A percentile compares a stretch with the other conserved stretches of the same genome.
phyloP scores from a whole-genome alignment of 1,140 invertebrate species.

The Drosophila athabasca region DNA sequence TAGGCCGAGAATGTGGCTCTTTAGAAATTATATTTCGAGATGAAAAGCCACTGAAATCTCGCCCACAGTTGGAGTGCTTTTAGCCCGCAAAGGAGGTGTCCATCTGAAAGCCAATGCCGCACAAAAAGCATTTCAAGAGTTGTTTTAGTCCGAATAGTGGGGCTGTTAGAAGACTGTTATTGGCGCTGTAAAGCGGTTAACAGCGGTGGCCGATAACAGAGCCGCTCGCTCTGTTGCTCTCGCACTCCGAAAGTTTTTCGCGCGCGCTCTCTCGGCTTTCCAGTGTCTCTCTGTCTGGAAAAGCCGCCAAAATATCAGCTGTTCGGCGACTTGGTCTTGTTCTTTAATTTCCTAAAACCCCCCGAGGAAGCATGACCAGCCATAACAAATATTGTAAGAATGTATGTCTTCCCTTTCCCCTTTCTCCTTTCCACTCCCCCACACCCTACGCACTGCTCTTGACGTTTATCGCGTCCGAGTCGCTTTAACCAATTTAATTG shows the following conservation, averaged over 20 bases:
- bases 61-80: too few relatives aligned
- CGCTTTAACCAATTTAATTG: conserved; percentile 56
- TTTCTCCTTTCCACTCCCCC: background rate
- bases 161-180: background rate
- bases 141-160: background rate
- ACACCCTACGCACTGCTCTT: conserved; percentile 4
- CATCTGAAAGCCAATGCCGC: too few relatives aligned
- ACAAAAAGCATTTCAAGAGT: too few relatives aligned
- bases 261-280: conserved; percentile 15
- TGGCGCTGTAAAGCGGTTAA: conserved; percentile 3
- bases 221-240: conserved; percentile 37
- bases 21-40: too few relatives aligned
- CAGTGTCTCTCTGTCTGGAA: conserved; percentile 45
- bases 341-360: conserved; percentile 14
- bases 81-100: too few relatives aligned
- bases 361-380: background rate
- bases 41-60: too few relatives aligned
- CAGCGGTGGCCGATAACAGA: too few relatives aligned
- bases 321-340: conserved; percentile 26
- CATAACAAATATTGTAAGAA: conserved; percentile 36
- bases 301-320: conserved; percentile 69
- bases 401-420: background rate
- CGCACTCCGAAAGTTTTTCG: conserved; percentile 51
- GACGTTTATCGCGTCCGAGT: conserved; percentile 46
- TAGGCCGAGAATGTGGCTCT: too few relatives aligned